phyloP scores from a whole-genome alignment of 2,888 invertebrate genomes.

The Rhamnusium bicolor region DNA sequence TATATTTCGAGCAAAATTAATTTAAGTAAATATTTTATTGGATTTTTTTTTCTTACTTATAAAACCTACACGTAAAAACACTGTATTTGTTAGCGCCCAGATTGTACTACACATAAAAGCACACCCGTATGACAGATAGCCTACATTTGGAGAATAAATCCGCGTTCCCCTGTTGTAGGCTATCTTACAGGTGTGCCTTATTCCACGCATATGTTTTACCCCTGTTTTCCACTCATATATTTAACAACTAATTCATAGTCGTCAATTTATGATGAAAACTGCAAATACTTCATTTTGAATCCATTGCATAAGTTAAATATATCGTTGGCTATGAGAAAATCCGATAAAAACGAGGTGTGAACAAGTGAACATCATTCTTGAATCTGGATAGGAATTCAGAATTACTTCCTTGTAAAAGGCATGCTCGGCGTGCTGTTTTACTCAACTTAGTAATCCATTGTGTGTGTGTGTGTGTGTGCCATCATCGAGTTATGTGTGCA shows the following conservation, averaged over 20 bases:
- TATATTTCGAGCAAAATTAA: too few species aligned
- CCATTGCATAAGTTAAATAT: neutral
- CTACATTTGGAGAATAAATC: too few species aligned
- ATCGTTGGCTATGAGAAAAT: neutral
- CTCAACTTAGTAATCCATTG: slow-evolving; percentile 1
- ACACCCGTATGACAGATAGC: too few species aligned
- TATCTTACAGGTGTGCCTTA: too few species aligned
- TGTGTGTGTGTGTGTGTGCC: too few species aligned
- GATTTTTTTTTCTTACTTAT: too few species aligned
- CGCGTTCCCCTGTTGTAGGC: too few species aligned
- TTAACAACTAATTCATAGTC: neutral
- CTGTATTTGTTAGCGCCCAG: too few species aligned
- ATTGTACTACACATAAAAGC: too few species aligned
- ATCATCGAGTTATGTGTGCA: neutral
- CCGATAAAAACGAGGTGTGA: neutral
- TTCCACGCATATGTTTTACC: too few species aligned
- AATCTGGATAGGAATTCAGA: neutral
- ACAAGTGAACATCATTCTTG: neutral
- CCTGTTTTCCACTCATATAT: neutral
- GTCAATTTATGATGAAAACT: neutral
- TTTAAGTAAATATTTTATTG: too few species aligned
- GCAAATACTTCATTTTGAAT: neutral
- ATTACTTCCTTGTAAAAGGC: neutral
- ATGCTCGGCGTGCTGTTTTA: neutral
- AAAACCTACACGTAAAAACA: too few species aligned